These are phyloP conservation scores for Caenorhabditis wallacei DNA, from an alignment of 2,888 invertebrate genomes.

Conservation along the genomic window DNA sequence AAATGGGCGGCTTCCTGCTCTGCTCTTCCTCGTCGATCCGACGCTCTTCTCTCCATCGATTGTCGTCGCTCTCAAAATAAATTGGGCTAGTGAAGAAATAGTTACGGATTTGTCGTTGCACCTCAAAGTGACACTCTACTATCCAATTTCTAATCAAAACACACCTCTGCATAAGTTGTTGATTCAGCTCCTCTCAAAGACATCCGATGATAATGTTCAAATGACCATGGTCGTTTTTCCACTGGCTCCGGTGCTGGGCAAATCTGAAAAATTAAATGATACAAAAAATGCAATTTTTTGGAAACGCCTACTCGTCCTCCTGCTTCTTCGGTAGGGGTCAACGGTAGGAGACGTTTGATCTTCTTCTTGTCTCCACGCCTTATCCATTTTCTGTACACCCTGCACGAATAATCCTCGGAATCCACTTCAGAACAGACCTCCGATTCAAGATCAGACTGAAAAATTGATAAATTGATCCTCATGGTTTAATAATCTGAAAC, in stretches of 20 bases:
- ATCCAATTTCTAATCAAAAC: neutral
- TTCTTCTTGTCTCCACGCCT: too few species aligned
- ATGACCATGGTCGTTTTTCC: neutral
- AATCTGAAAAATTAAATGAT: neutral
- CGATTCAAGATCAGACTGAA: too few species aligned
- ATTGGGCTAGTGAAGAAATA: constrained; percentile 41
- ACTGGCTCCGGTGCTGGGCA: neutral
- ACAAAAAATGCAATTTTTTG: too few species aligned
- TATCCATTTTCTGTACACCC: too few species aligned
- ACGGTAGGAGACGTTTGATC: too few species aligned
- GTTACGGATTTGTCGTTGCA: constrained; percentile 33
- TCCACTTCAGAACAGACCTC: too few species aligned
- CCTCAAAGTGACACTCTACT: constrained; percentile 7
- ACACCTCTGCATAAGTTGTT: constrained; percentile 40
- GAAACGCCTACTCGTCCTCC: too few species aligned
- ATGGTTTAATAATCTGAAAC: too few species aligned
- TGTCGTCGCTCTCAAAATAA: constrained; percentile 5
- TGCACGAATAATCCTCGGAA: too few species aligned
- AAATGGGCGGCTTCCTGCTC: neutral
- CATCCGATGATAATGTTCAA: constrained; percentile 8
- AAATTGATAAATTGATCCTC: too few species aligned
- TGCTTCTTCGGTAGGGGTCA: too few species aligned
- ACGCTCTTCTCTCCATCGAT: neutral
- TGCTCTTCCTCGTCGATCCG: neutral
- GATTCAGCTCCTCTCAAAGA: neutral